These are phyloP conservation scores for Drosophila auraria DNA, from an alignment of 1,140 invertebrate species.

Conservation along the genomic window DNA sequence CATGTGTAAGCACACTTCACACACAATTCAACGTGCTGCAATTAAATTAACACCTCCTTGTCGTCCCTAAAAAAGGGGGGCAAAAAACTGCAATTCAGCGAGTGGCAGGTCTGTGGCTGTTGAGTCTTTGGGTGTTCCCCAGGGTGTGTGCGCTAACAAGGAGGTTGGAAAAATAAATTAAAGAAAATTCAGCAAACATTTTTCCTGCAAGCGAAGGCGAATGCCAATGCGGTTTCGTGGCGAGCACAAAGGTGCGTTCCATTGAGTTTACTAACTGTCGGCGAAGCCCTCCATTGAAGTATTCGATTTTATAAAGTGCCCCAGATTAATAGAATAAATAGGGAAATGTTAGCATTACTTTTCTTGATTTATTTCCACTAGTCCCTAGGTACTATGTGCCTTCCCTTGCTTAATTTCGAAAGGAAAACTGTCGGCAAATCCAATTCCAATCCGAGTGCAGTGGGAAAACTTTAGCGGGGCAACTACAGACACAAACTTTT, in stretches of 20 bases:
- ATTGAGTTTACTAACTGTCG: background rate
- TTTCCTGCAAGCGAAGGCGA: constrained; percentile 2
- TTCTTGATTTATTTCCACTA: too few species aligned
- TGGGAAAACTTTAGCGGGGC: constrained; percentile 25
- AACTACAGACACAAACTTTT: constrained; percentile 21
- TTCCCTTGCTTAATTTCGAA: background rate
- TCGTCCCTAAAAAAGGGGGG: constrained; percentile 6
- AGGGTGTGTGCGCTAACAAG: constrained; percentile 1
- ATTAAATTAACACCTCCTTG: constrained; percentile 68
- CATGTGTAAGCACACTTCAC: background rate
- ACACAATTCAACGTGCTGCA: constrained; percentile 34
- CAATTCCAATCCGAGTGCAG: constrained; percentile 12
- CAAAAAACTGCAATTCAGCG: constrained; percentile 18
- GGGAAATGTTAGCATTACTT: too few species aligned
- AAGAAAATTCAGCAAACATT: background rate
- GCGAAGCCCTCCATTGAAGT: background rate
- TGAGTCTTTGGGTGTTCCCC: background rate
- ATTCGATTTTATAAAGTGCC: background rate
- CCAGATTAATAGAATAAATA: too few species aligned
- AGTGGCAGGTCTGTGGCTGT: background rate
- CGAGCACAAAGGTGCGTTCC: background rate
- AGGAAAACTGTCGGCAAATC: constrained; percentile 13
- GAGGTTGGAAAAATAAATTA: background rate
- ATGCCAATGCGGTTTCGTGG: constrained; percentile 6
- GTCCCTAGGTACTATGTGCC: too few species aligned